A percentile compares a stretch with the other conserved stretches of the same genome.
Evolutionary conservation across 2,113 vertebrate species (phyloP).

Genomic region (Ahaetulla prasina): DNA sequence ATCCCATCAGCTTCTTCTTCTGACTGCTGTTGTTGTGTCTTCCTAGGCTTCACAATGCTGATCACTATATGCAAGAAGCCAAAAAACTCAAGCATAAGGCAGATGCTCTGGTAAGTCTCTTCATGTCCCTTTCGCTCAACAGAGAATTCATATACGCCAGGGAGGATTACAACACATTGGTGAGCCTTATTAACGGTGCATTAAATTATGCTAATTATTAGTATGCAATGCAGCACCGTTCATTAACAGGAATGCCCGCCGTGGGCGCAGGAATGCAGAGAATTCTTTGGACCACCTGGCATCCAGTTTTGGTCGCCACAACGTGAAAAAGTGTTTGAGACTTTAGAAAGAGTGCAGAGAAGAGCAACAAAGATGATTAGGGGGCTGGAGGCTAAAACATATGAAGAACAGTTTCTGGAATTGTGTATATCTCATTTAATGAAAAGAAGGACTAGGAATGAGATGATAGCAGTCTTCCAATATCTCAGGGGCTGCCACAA

Average conservation of each 20-base stretch:
- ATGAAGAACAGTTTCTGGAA: too few species aligned
- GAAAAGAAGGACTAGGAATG: too few species aligned
- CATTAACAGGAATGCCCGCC: neutral
- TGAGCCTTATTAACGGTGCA: neutral
- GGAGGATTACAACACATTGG: neutral
- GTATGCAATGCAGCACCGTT: neutral
- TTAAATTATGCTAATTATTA: neutral
- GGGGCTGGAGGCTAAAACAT: too few species aligned
- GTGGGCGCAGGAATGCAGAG: neutral
- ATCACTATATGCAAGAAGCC: constrained; percentile 95
- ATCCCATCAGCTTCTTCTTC: neutral
- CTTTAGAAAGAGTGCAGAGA: too few species aligned
- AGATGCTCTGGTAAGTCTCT: constrained; percentile 83
- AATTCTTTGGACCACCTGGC: neutral
- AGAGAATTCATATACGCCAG: neutral
- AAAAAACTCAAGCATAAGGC: constrained; percentile 96
- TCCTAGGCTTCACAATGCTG: constrained; percentile 85
- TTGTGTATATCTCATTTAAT: too few species aligned
- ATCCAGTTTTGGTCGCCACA: too few species aligned
- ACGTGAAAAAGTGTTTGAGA: too few species aligned
- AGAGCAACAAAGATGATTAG: too few species aligned
- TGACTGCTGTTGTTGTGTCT: constrained; percentile 49
- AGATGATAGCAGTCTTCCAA: too few species aligned
- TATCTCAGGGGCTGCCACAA: too few species aligned
- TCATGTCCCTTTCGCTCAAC: neutral